A percentile compares a stretch with the other conserved stretches of the same genome.
Evolutionary conservation across 2,888 invertebrate species (phyloP).

Genomic region (Nebria salina): DNA sequence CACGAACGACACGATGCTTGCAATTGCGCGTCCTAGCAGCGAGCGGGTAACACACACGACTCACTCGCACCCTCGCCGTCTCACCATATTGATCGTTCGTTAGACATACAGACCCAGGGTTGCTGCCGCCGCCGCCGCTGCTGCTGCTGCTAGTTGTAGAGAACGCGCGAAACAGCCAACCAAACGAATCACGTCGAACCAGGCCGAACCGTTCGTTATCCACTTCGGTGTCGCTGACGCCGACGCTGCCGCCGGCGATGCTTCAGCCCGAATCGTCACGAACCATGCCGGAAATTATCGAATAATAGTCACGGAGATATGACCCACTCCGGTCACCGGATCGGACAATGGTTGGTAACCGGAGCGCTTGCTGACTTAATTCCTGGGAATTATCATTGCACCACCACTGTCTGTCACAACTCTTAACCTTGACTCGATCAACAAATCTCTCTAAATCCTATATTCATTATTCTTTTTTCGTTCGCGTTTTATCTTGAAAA

Average conservation of each 20-base stretch:
- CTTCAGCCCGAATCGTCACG: slow-evolving; percentile 17
- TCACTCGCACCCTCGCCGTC: slow-evolving; percentile 34
- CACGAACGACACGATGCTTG: neutral
- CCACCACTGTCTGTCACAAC: neutral
- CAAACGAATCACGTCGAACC: slow-evolving; percentile 2
- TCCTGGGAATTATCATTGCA: slow-evolving; percentile 25
- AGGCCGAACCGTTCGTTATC: neutral
- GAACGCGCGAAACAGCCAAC: neutral
- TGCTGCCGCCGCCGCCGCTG: slow-evolving; percentile 21
- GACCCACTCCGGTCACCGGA: slow-evolving; percentile 37
- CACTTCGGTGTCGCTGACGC: slow-evolving; percentile 26
- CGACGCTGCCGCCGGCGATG: neutral
- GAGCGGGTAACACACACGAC: slow-evolving; percentile 20
- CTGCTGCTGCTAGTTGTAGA: slow-evolving; percentile 15
- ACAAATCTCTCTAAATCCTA: too few species aligned
- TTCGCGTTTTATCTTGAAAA: too few species aligned
- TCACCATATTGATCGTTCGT: slow-evolving; percentile 40
- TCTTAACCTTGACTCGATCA: neutral
- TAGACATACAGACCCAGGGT: slow-evolving; percentile 39
- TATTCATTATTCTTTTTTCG: too few species aligned
- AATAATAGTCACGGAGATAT: slow-evolving; percentile 19
- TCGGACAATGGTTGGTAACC: slow-evolving; percentile 30
- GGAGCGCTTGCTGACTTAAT: slow-evolving; percentile 39
- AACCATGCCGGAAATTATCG: slow-evolving; percentile 36
- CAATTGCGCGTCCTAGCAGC: neutral